Conservation (phyloP, 1,140 invertebrate species). For the Drosophila virilis region DNA sequence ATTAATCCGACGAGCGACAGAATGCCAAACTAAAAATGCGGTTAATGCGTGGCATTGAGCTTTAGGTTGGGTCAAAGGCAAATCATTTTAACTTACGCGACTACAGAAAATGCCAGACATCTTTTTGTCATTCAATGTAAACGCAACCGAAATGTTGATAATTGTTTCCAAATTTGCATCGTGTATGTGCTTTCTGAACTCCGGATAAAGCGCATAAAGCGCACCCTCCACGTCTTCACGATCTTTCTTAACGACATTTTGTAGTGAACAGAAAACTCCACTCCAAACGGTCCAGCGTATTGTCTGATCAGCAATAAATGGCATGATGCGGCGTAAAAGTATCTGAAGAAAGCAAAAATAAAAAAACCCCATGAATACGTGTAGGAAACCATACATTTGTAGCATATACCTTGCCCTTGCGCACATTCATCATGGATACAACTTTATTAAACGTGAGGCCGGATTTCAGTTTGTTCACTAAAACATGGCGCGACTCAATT, state of each 20-base stretch:
- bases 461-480: slow-evolving; percentile 87
- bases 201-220: slow-evolving; percentile 85
- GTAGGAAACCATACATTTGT: slow-evolving; percentile 19
- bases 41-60: not conserved
- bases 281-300: slow-evolving; percentile 85
- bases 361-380: not conserved
- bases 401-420: slow-evolving; percentile 88
- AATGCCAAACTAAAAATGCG: slow-evolving; percentile 73
- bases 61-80: not conserved
- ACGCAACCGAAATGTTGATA: slow-evolving; percentile 65
- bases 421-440: slow-evolving; percentile 88
- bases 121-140: slow-evolving; percentile 77
- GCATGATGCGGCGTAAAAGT: slow-evolving; percentile 86
- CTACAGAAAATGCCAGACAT: slow-evolving; percentile 78
- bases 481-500: slow-evolving; percentile 82
- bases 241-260: slow-evolving; percentile 83
- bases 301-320: slow-evolving; percentile 84
- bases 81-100: slow-evolving; percentile 64
- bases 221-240: slow-evolving; percentile 85
- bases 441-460: slow-evolving; percentile 88
- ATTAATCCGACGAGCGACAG: slow-evolving; percentile 78
- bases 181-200: slow-evolving; percentile 85
- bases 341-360: slow-evolving; percentile 78
- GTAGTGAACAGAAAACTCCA: slow-evolving; percentile 85
- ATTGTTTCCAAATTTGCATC: slow-evolving; percentile 74